Conservation (phyloP, 2,888 invertebrate genomes). For the Ochlodes sylvanus region DNA sequence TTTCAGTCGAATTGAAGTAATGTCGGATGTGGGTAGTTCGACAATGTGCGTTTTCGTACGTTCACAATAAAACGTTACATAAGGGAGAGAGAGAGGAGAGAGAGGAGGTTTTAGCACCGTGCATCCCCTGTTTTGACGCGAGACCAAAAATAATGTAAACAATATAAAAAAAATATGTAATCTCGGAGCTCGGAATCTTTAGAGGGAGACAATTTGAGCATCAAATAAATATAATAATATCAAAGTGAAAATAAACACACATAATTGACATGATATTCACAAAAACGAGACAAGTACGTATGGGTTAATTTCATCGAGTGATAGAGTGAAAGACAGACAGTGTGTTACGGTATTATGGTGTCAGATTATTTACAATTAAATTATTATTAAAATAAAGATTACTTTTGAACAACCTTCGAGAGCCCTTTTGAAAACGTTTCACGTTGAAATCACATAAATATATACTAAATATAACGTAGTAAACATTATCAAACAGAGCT, state of each 20-base stretch:
- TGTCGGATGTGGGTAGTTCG: slow-evolving; percentile 48
- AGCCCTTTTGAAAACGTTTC: slow-evolving; percentile 49
- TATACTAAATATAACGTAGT: background rate
- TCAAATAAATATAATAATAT: slow-evolving; percentile 55
- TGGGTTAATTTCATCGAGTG: slow-evolving; percentile 69
- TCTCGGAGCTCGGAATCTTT: slow-evolving; percentile 75
- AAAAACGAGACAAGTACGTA: slow-evolving; percentile 53
- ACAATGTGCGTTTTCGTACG: slow-evolving; percentile 52
- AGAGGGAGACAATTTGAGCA: slow-evolving; percentile 81
- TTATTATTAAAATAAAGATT: slow-evolving; percentile 50
- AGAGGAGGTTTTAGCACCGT: slow-evolving; percentile 81
- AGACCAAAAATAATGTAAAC: slow-evolving; percentile 62
- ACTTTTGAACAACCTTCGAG: slow-evolving; percentile 34
- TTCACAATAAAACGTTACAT: slow-evolving; percentile 47
- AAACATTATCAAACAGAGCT: slow-evolving; percentile 59
- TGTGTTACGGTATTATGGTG: slow-evolving; percentile 67
- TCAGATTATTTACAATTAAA: slow-evolving; percentile 67
- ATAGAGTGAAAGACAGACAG: slow-evolving; percentile 63
- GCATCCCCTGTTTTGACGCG: slow-evolving; percentile 84
- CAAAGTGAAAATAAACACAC: slow-evolving; percentile 62
- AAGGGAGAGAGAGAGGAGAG: slow-evolving; percentile 72
- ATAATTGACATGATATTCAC: slow-evolving; percentile 54
- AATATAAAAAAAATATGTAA: slow-evolving; percentile 43
- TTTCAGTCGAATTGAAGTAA: slow-evolving; percentile 22
- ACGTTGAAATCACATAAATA: background rate